Evolutionary conservation across 2,888 invertebrate species (phyloP).

Genomic region (Odontocolon sp.): DNA sequence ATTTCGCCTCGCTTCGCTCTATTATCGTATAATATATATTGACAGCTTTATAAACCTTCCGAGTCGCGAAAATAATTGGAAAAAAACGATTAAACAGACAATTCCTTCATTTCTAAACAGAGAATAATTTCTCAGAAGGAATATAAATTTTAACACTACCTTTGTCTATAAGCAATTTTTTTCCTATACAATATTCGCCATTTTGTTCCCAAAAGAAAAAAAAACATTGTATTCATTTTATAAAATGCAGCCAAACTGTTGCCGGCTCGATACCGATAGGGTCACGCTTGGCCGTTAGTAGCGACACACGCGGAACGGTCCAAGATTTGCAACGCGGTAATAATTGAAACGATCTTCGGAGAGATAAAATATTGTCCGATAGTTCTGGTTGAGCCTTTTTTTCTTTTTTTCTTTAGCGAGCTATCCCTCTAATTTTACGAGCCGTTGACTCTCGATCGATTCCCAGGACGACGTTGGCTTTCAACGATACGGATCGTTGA

Average conservation of each 20-base stretch:
- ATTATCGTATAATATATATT: not conserved
- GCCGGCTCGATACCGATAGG: too few species aligned
- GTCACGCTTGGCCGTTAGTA: slow-evolving; percentile 7
- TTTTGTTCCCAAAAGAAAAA: too few species aligned
- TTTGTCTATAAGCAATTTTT: too few species aligned
- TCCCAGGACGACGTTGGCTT: slow-evolving; percentile 59
- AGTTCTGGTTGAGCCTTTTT: not conserved
- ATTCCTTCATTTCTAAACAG: not conserved
- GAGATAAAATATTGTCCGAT: not conserved
- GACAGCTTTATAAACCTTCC: not conserved
- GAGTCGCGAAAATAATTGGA: not conserved
- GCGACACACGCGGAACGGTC: slow-evolving; percentile 44
- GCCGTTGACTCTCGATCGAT: slow-evolving; percentile 80
- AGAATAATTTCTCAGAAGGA: too few species aligned
- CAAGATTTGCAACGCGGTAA: slow-evolving; percentile 58
- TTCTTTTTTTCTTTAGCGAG: slow-evolving; percentile 38
- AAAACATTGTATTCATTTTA: too few species aligned
- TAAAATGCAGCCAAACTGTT: too few species aligned
- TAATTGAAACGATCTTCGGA: slow-evolving; percentile 64
- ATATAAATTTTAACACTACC: too few species aligned
- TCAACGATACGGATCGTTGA: slow-evolving; percentile 67
- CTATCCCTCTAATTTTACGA: slow-evolving; percentile 78
- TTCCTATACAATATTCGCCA: too few species aligned
- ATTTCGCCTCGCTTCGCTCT: not conserved
- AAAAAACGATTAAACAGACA: not conserved